phyloP scores from a whole-genome alignment of 2,888 invertebrate genomes.

The Micropterix aruncella region DNA sequence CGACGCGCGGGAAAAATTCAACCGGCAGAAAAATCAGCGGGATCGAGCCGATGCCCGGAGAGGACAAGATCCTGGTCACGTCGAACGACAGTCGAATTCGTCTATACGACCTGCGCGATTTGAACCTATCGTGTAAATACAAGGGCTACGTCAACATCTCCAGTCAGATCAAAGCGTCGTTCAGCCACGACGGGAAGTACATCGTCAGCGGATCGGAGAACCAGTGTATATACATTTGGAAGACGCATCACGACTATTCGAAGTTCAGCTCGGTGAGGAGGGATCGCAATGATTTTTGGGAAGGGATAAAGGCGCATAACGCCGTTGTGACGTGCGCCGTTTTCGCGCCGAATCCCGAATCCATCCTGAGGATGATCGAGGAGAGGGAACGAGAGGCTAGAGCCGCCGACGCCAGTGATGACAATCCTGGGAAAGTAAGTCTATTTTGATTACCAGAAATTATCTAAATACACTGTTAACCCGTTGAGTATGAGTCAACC shows the following conservation, averaged over 20 bases:
- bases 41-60: slow-evolving; percentile 91
- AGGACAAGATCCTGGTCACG: slow-evolving; percentile 91
- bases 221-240: slow-evolving; percentile 96
- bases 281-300: slow-evolving; percentile 96
- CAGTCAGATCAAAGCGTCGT: slow-evolving; percentile 94
- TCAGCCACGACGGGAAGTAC: slow-evolving; percentile 95
- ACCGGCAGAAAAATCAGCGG: slow-evolving; percentile 93
- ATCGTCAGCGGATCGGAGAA: slow-evolving; percentile 97
- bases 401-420: slow-evolving; percentile 16
- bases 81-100: slow-evolving; percentile 96
- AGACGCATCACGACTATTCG: slow-evolving; percentile 90
- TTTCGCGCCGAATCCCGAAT: slow-evolving; percentile 93
- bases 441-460: too few species aligned
- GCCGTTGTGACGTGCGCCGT: slow-evolving; percentile 95
- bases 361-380: slow-evolving; percentile 63
- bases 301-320: slow-evolving; percentile 89
- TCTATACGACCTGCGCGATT: slow-evolving; percentile 87
- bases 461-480: too few species aligned
- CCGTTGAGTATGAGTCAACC: too few species aligned
- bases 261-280: slow-evolving; percentile 84
- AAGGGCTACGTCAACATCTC: slow-evolving; percentile 86
- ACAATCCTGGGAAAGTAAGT: slow-evolving; percentile 26
- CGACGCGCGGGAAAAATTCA: slow-evolving; percentile 90
- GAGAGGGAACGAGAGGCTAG: slow-evolving; percentile 33
- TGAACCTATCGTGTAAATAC: slow-evolving; percentile 91